Evolutionary conservation across 2,797 vertebrate species (phyloP).

Genomic region (Myoxocephalus aenaeus): DNA sequence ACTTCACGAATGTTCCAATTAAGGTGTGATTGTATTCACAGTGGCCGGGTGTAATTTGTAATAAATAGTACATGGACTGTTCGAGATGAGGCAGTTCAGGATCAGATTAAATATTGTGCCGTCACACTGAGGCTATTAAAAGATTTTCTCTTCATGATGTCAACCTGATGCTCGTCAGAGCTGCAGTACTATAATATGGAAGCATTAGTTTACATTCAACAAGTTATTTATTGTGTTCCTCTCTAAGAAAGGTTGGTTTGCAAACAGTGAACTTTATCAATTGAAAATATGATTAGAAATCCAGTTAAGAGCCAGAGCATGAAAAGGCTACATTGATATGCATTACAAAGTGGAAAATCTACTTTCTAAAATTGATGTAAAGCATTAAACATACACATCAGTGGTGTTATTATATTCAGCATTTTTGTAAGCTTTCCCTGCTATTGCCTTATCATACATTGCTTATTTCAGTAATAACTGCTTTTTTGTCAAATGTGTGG

Average conservation of each 20-base stretch:
- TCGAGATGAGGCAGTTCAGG: conserved; percentile 4
- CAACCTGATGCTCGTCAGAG: conserved; percentile 4
- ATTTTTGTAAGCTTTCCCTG: neutral
- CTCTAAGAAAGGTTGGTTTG: neutral
- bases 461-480: neutral
- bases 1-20: conserved; percentile 43
- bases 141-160: conserved; percentile 34
- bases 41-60: conserved; percentile 17
- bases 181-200: conserved; percentile 28
- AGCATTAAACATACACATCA: neutral
- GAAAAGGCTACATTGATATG: neutral
- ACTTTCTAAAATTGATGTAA: neutral
- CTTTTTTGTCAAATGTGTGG: neutral
- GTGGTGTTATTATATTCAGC: neutral
- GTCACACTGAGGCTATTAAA: conserved; percentile 14
- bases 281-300: neutral
- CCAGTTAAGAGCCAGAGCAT: neutral
- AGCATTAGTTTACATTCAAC: conserved; percentile 12
- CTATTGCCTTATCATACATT: neutral
- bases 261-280: neutral
- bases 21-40: conserved; percentile 33
- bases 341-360: neutral
- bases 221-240: neutral
- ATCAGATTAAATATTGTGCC: conserved; percentile 15
- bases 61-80: conserved; percentile 21